Evolutionary conservation across 92 coral and sea anemone genomes (phyloP).

Genomic region (Nematostella vectensis): DNA sequence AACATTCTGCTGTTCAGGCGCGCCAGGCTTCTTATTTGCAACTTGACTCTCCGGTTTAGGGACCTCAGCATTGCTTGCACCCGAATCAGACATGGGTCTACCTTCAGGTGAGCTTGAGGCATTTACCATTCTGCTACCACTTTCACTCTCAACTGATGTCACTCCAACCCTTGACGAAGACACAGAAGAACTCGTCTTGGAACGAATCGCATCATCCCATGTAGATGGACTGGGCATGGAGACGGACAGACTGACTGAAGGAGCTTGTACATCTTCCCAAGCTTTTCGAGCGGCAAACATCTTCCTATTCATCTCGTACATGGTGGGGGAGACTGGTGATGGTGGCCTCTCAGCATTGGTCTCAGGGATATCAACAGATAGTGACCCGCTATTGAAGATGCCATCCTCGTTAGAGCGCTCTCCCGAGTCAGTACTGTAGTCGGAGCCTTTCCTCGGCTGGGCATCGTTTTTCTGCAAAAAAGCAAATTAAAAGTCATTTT

Average conservation of each 20-base stretch:
- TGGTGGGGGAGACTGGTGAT: conserved; percentile 67
- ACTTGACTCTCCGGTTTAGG: conserved; percentile 52
- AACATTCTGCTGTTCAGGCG: conserved; percentile 86
- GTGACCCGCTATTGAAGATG: conserved; percentile 44
- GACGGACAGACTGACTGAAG: conserved; percentile 26
- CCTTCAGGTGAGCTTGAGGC: conserved; percentile 37
- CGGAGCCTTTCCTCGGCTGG: conserved; percentile 46
- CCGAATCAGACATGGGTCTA: conserved; percentile 47
- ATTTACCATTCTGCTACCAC: conserved; percentile 31
- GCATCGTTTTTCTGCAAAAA: conserved; percentile 14
- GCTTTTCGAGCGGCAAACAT: conserved; percentile 77
- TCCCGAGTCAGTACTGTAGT: conserved; percentile 41
- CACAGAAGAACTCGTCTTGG: conserved; percentile 25
- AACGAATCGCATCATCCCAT: conserved; percentile 42
- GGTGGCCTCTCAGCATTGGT: conserved; percentile 62
- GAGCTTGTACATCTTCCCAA: conserved; percentile 52
- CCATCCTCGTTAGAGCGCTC: conserved; percentile 49
- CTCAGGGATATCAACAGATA: conserved; percentile 57
- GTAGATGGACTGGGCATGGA: conserved; percentile 27
- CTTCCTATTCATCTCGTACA: conserved; percentile 59
- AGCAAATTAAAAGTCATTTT: conserved; percentile 1
- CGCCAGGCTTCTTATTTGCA: conserved; percentile 63
- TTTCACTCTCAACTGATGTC: conserved; percentile 28
- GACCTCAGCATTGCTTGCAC: conserved; percentile 49
- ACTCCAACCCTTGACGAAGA: conserved; percentile 39